Evolutionary conservation across 30 jellyfish, hydroid and myxozoan genomes (phyloP).

Genomic region (Turritopsis rubra): DNA sequence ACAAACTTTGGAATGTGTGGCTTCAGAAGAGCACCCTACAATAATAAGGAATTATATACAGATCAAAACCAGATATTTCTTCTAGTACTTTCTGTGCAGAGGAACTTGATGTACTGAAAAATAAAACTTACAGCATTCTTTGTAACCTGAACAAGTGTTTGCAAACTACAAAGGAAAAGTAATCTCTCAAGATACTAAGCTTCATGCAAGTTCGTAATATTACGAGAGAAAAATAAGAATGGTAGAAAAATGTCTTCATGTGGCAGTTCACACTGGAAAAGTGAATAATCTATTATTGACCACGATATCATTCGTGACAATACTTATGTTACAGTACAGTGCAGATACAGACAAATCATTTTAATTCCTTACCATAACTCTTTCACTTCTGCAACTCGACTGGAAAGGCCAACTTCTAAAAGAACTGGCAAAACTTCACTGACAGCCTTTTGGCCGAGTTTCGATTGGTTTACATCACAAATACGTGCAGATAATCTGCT

Average conservation of each 20-base stretch:
- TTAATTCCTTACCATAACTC: constrained; percentile 52
- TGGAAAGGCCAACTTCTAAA: constrained; percentile 63
- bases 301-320: no score
- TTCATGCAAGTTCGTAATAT: no score
- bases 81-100: no score
- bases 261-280: no score
- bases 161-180: constrained; percentile 36
- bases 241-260: no score
- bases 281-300: no score
- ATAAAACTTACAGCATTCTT: constrained; percentile 70
- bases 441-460: constrained; percentile 62
- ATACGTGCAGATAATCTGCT: constrained; percentile 72
- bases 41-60: not conserved
- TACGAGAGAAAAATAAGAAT: no score
- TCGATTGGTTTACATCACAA: constrained; percentile 66
- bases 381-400: constrained; percentile 80
- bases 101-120: not conserved
- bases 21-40: constrained; percentile 70
- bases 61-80: not conserved
- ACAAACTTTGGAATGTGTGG: constrained; percentile 74
- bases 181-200: no score
- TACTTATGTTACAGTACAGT: no score
- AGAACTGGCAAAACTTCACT: constrained; percentile 62
- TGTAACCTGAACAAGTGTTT: constrained; percentile 68
- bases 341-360: not conserved